Percentiles rank a stretch among this genome's conserved stretches.
phyloP scores from a whole-genome alignment of 2,888 invertebrate genomes.

The Heliconius hortense region DNA sequence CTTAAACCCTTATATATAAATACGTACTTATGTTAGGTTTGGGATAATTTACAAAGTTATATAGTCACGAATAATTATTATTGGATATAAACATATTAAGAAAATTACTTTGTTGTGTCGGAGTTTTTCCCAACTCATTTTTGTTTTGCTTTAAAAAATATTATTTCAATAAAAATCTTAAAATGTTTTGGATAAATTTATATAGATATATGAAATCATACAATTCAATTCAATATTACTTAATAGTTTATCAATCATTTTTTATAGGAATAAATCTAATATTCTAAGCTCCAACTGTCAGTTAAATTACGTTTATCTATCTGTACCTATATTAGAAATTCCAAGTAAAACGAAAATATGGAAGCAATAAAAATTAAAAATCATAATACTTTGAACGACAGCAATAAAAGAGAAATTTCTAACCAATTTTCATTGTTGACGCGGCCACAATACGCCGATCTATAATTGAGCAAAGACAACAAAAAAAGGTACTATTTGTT shows the following conservation, averaged over 20 bases:
- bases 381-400: slow-evolving; percentile 47
- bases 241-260: not conserved
- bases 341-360: slow-evolving; percentile 58
- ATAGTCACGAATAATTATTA: slow-evolving; percentile 1
- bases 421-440: slow-evolving; percentile 45
- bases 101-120: too few relatives aligned
- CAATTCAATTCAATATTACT: too few relatives aligned
- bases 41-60: not conserved
- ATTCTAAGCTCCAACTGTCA: not conserved
- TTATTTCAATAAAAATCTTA: too few relatives aligned
- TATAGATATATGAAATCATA: too few relatives aligned
- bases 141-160: too few relatives aligned
- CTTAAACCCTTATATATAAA: slow-evolving; percentile 6
- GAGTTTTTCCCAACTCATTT: too few relatives aligned
- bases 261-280: not conserved
- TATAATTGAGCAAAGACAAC: slow-evolving; percentile 76
- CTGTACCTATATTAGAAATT: slow-evolving; percentile 23
- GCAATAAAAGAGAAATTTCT: slow-evolving; percentile 71
- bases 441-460: slow-evolving; percentile 67
- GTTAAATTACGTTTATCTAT: not conserved
- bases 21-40: slow-evolving; percentile 12
- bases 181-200: too few relatives aligned
- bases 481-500: slow-evolving; percentile 54
- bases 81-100: too few relatives aligned
- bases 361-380: slow-evolving; percentile 65